Base-by-base conservation (phyloP, 2,888 invertebrate species). In the Clanis bilineata region DNA sequence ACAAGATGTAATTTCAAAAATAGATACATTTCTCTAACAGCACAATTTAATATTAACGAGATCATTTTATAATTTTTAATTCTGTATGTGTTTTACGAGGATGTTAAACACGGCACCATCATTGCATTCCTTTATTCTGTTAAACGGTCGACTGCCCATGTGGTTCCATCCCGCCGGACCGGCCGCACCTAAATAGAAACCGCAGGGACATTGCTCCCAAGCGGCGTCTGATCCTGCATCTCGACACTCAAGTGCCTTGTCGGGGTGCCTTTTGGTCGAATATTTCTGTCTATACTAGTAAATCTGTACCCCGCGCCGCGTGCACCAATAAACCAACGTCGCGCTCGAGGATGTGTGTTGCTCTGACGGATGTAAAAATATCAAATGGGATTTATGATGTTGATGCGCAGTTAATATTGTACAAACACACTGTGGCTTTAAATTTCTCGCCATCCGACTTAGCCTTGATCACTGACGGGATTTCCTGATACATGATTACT, bases 121-220 rank as follows among this genome's bases (percentile, higher is more conserved):
- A 79, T 79, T 82, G 83, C 83, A 85, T 88, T 89, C 86, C 83
- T 85, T 83, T 83, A 85, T 86, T 83, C 82, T 68, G 82, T 84
- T 82, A 80, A 83, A 82, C 86, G 86, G 84, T 83, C 79, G 85
- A 88, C 82, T 86, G 88, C 86, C 78, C 75, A 82, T 83, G 79
- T 85, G 85, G 86, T 84, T 87, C 79, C 83, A 86, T 85, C 85
- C 82, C 87, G 88, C 73, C 85, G 77, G 79, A 89, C 90, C 79
- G 88, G 89, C 86, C 79, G 90, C 89, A 90, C 91, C 90, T 91
- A 92, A 91, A 92, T 92, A 92, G 92, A 91, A 90, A 92, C 90
- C 85, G 78, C 88, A 90, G 88, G 92, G 91, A 88, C 91, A 86
- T 90, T 92, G 92, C 90, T 86, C 92, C 88, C 91, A 77, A 74